phyloP scores from a whole-genome alignment of 2,888 invertebrate genomes.

The Leucophenga montana region DNA sequence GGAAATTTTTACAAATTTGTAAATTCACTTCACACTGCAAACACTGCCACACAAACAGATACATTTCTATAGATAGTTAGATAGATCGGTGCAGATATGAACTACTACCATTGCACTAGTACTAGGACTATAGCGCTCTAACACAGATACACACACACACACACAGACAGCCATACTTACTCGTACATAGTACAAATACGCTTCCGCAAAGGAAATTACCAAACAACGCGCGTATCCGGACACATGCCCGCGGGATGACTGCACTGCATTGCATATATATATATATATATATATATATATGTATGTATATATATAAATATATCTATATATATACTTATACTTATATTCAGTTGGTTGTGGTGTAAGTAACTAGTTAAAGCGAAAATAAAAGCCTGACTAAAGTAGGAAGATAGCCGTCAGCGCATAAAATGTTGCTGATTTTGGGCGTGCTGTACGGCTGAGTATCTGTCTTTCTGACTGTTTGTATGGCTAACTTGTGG shows the following conservation, averaged over 20 bases:
- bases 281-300: no score
- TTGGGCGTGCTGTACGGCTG: neutral
- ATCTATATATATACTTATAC: no score
- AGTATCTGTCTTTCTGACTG: neutral
- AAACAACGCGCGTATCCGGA: constrained; percentile 62
- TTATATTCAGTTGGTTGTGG: neutral
- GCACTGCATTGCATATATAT: neutral
- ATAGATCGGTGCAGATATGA: constrained; percentile 19
- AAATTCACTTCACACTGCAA: constrained; percentile 31
- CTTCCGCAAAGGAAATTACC: constrained; percentile 63
- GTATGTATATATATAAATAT: no score
- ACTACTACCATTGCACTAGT: neutral
- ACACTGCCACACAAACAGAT: neutral
- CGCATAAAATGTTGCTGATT: constrained; percentile 23
- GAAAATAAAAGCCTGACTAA: constrained; percentile 13
- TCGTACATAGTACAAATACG: constrained; percentile 45
- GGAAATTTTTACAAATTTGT: constrained; percentile 48
- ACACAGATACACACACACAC: constrained; percentile 14
- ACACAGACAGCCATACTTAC: constrained; percentile 8
- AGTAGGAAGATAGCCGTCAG: constrained; percentile 20
- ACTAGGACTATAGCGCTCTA: neutral
- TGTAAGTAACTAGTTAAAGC: constrained; percentile 1
- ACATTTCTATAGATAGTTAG: neutral
- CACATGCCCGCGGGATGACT: constrained; percentile 54
- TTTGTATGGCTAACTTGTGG: neutral